phyloP scores from a whole-genome alignment of 2,888 invertebrate species.

The Melinaea menophilus region DNA sequence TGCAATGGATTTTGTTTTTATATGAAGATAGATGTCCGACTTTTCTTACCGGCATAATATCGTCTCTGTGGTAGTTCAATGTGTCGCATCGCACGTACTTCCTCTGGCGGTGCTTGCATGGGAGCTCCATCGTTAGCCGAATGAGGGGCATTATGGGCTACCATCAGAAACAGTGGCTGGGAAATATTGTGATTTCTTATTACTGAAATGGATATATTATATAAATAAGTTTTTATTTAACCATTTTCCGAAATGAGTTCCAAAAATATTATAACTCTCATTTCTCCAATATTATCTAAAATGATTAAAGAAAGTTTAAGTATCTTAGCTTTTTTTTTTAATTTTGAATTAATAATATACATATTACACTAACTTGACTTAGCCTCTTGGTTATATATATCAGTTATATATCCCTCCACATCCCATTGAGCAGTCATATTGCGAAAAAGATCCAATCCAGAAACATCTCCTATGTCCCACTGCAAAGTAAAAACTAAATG shows the following conservation, averaged over 20 bases:
- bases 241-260: background rate
- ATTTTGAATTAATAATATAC: no score
- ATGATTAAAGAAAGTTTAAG: no score
- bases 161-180: constrained; percentile 85
- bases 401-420: constrained; percentile 82
- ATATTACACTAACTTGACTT: constrained; percentile 56
- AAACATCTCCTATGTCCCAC: constrained; percentile 48
- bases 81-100: constrained; percentile 82
- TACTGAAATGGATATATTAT: constrained; percentile 48
- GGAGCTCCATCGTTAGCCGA: constrained; percentile 83
- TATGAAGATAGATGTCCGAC: background rate
- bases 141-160: constrained; percentile 90
- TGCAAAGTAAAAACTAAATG: constrained; percentile 31
- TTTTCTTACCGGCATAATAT: constrained; percentile 82
- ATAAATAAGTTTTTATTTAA: background rate
- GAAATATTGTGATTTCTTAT: constrained; percentile 77
- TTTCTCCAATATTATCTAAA: no score
- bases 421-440: constrained; percentile 75
- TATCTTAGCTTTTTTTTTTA: no score
- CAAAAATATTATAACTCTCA: no score
- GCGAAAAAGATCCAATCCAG: constrained; percentile 74
- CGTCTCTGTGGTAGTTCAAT: constrained; percentile 82
- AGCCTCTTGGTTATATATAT: constrained; percentile 82
- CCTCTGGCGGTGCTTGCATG: constrained; percentile 84
- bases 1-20: no score